These are phyloP conservation scores for Lepilemur septentrionalis DNA, from an alignment of 2,797 vertebrate species.

Conservation along the genomic window DNA sequence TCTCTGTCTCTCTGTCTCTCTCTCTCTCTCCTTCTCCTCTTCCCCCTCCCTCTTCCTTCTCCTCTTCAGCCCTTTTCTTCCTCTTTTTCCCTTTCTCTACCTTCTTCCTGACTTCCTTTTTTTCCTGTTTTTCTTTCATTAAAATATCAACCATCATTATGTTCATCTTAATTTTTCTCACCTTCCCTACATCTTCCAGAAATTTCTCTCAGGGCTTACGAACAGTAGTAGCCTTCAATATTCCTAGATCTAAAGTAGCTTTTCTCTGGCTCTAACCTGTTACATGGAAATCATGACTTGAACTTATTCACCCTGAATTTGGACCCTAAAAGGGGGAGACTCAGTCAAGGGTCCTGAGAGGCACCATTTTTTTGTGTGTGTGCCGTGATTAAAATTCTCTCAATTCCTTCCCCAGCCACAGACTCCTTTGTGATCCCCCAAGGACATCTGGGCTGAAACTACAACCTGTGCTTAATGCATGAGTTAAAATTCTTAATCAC, in stretches of 20 bases:
- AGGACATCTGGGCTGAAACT: not conserved
- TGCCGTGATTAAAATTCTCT: not conserved
- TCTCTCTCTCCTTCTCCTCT: no score
- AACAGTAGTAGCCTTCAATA: not conserved
- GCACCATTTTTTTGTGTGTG: no score
- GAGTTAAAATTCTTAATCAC: constrained; percentile 39
- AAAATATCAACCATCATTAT: not conserved
- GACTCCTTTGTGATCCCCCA: not conserved
- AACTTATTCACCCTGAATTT: not conserved
- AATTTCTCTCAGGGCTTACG: not conserved
- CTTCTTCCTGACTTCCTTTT: not conserved
- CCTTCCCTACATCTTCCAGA: not conserved
- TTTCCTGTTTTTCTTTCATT: not conserved
- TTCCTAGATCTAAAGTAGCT: not conserved
- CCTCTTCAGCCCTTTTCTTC: no score
- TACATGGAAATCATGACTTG: not conserved
- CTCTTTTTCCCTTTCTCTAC: not conserved
- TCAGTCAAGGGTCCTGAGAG: not conserved
- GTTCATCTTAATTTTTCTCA: not conserved
- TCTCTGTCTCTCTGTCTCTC: no score
- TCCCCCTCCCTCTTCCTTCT: no score
- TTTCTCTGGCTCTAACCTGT: not conserved
- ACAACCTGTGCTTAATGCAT: constrained; percentile 55
- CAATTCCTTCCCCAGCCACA: not conserved
- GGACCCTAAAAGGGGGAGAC: not conserved